These are phyloP conservation scores for Apaloderma vittatum DNA, from an alignment of 2,113 vertebrate genomes.

Conservation along the genomic window DNA sequence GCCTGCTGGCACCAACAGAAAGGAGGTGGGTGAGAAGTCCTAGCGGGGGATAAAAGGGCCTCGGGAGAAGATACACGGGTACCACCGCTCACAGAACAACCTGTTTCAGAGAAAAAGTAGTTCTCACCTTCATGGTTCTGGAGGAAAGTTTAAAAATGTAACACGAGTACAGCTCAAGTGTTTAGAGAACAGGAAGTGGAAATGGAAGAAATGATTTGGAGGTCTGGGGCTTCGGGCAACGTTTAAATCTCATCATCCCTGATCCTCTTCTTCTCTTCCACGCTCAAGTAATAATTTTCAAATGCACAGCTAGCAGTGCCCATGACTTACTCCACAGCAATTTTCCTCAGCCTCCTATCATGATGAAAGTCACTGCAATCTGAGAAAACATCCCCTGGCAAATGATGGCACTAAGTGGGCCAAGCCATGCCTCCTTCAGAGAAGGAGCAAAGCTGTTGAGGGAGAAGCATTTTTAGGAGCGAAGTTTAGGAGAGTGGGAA, in stretches of 20 bases:
- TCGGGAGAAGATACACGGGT: background rate
- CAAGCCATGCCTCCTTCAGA: constrained; percentile 9
- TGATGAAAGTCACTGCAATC: background rate
- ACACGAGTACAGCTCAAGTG: background rate
- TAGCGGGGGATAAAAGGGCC: background rate
- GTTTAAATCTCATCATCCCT: background rate
- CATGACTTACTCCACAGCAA: background rate
- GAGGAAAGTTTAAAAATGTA: background rate
- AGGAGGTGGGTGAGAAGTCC: background rate
- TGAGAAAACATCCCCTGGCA: constrained; percentile 8
- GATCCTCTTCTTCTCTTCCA: background rate
- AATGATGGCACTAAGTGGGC: background rate
- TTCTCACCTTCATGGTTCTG: background rate
- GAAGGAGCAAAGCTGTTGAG: background rate
- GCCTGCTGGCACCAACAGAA: background rate
- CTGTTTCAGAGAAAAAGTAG: background rate
- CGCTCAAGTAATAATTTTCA: background rate
- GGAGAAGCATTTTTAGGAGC: constrained; percentile 3
- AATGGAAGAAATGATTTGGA: background rate
- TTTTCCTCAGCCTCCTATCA: constrained; percentile 3
- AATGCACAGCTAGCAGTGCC: background rate
- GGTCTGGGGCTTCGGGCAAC: background rate
- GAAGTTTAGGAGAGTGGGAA: constrained; percentile 47
- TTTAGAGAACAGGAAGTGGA: background rate
- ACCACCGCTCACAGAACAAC: background rate